Base-by-base conservation (phyloP, 2,797 vertebrate genomes). In the Clarias platycephalus region DNA sequence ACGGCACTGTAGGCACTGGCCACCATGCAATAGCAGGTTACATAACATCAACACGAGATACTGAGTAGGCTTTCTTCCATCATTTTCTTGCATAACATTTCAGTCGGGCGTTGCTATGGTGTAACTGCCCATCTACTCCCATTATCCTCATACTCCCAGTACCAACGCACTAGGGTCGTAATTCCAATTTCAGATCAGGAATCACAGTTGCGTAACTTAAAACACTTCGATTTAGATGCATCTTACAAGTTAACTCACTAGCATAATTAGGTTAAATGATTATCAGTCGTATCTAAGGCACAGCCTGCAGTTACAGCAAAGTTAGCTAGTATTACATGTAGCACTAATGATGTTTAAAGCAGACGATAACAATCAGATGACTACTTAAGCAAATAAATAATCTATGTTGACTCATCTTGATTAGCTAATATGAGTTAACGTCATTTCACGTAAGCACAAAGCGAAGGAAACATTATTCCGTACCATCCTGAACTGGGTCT, bases 41-140 rank as follows among this genome's bases (percentile, higher is more conserved):
- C 88, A 92, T 95, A 94, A 95, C 87, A 87, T 28, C 53, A 71
- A 89, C 91, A 92, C 88, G 83, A 88, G 86, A 89, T 92, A 26
- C 81, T 79, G 64, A 24, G 89, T 80, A 86, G 90, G 89, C 87
- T 87, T 94, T 84, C 85, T 83, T 84, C 83, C 91, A 90, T 90
- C 91, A 86, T 34, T 81, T 90, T 90, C 91, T 95, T 95, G 90
- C 93, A 90, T 94, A 95, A 94, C 26, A 58, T 58, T 76, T 86
- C 55, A 83, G 82, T 58, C 83, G 83, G 88, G 90, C 80, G 94
- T 95, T 95, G 93, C 94, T 93, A 95, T 94, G 94, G 94, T 92
- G 89, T 34, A 58, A 53, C 5, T 78, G 13, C 67, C 74, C 37
- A 82, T 53, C 3, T 20, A 20, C n/a, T 55, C 15, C 77, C 49